Evolutionary conservation across 2,888 invertebrate species (phyloP), one percentile per base, ranked within the genome.

Genomic region (Thereva unica): DNA sequence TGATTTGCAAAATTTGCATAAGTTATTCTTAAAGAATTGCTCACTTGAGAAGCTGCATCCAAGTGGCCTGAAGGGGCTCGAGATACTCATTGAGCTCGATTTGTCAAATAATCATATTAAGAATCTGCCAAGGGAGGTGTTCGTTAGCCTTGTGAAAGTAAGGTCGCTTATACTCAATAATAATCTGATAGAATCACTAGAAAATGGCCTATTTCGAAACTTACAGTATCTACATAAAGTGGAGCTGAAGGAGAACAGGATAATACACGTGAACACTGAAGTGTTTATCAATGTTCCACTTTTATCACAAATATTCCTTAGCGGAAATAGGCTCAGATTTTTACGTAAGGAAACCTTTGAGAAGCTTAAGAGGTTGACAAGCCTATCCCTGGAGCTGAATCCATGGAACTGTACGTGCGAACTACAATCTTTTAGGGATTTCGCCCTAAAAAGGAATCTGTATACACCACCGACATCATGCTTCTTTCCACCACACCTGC

Each of bases 381-480:
- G 89, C 73, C 82, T 95, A 54, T 89, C 89, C 68, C 83, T 95
- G 0, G 87, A 87, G 71, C 87, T 88, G 70, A 95, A 95, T 78
- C 92, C 91, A 0, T 95, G 94, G 95, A 85, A 89, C 68, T 95
- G 95, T 77, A 92, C 94, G 76, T 95, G 95, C 74, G 86, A 88
- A 71, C 80, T 95, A 59, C 88, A 91, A 74, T 84, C 85, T 8
- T 91, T 95, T 72, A 86, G 92, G 64, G 88, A 91, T 74, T 92
- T 90, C 86, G 86, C 88, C 5, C 85, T 89, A 8, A 85, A 86
- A 63, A 86, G 85, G 68, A 92, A 91, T 72, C 82, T 93, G 10
- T 89, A 92, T 74, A 89, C 91, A 0, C 84, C 87, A n/a, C 87
- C 89, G 1, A 91, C 91, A 45, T 84, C 86, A 9, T 92, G 92